phyloP scores from a whole-genome alignment of 2,113 vertebrate genomes.

The Acanthochromis polyacanthus region DNA sequence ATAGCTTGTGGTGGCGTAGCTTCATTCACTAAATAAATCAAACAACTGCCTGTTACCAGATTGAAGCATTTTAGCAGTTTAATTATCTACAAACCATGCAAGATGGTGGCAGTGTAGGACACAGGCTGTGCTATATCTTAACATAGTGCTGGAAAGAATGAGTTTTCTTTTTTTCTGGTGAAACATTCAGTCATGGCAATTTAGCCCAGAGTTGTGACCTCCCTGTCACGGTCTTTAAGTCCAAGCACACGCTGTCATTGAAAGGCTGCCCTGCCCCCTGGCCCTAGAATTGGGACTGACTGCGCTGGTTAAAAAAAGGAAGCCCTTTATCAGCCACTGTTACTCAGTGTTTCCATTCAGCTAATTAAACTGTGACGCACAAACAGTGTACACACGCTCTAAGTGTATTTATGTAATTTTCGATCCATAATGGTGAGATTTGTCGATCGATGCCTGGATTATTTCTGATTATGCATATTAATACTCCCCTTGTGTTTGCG shows the following conservation, averaged over 20 bases:
- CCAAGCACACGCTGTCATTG: background rate
- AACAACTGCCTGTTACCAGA: background rate
- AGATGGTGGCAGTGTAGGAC: no score
- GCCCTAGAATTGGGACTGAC: background rate
- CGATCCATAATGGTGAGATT: conserved; percentile 31
- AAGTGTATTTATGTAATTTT: conserved; percentile 46
- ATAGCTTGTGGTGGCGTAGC: no score
- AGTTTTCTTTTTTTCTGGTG: no score
- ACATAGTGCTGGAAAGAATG: no score
- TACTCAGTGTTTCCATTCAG: conserved; percentile 55
- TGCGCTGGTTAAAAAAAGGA: background rate
- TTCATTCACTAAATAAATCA: background rate
- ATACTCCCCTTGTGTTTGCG: background rate
- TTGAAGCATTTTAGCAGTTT: no score
- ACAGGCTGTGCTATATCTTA: no score
- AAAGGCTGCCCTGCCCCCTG: background rate
- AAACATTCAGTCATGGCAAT: no score
- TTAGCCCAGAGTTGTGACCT: background rate
- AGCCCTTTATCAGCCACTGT: conserved; percentile 1
- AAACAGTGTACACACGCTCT: background rate
- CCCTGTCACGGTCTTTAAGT: background rate
- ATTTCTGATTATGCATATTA: conserved; percentile 15
- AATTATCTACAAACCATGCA: background rate
- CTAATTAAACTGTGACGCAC: conserved; percentile 33
- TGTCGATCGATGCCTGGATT: conserved; percentile 13